phyloP scores from a whole-genome alignment of 2,888 invertebrate genomes.

The Muscina levida region DNA sequence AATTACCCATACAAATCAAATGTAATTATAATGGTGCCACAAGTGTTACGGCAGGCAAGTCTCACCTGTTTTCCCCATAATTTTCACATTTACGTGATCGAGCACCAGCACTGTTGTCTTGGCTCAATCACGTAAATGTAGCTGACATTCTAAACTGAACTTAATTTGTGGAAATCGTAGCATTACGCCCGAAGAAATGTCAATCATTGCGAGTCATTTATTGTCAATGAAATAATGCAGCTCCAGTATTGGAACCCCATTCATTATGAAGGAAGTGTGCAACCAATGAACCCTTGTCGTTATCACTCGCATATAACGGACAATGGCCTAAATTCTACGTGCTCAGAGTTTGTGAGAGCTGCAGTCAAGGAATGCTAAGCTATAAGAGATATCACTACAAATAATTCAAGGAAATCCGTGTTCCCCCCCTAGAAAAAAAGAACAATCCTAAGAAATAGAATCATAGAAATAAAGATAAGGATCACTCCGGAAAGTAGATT shows the following conservation, averaged over 20 bases:
- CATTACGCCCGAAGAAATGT: background rate
- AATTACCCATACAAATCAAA: background rate
- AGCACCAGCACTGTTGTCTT: background rate
- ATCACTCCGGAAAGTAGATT: constrained; percentile 26
- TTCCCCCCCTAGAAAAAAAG: background rate
- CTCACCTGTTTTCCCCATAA: too few species aligned
- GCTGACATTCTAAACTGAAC: constrained; percentile 14
- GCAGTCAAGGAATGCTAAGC: constrained; percentile 15
- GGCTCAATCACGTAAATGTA: constrained; percentile 6
- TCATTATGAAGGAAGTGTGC: constrained; percentile 31
- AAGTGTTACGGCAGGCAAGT: too few species aligned
- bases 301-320: constrained; percentile 45
- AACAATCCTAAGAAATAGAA: constrained; percentile 21
- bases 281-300: constrained; percentile 56
- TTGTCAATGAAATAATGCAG: background rate
- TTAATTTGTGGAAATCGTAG: background rate
- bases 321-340: constrained; percentile 61
- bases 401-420: constrained; percentile 22
- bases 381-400: background rate
- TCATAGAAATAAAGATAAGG: constrained; percentile 3
- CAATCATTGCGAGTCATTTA: background rate
- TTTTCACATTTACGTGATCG: too few species aligned
- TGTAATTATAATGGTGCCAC: too few species aligned
- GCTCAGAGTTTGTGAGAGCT: constrained; percentile 36
- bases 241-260: background rate